Evolutionary conservation across 2,888 invertebrate species (phyloP), one percentile per base, ranked within the genome.

Genomic region (Antheraea yamamai): DNA sequence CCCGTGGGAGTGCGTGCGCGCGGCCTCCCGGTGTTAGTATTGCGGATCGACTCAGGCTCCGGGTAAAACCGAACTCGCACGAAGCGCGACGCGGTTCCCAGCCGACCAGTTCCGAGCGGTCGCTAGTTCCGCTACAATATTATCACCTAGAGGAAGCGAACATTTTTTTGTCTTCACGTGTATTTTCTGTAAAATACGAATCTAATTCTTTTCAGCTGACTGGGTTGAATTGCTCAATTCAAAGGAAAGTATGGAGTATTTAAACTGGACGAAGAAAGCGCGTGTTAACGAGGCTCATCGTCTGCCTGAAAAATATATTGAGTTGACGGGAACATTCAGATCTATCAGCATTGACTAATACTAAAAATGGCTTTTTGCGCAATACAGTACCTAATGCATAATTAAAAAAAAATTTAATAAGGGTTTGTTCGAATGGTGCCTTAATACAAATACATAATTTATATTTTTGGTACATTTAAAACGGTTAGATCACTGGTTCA

Each of bases 241-340:
- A 2, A 68, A 73, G 23, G 61, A 75, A n/a, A 70, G 26, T 51
- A 23, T 61, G 47, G 61, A 61, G 39, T 74, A 73, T 30, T 39
- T 76, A 12, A 68, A 58, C 16, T 74, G 66, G 30, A 73, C 55
- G 66, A 64, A 70, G 30, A 52, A 74, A 70, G 74, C 76, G 2
- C 26, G 68, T 12, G 74, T 76, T 30, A 70, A 73, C 30, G 74
- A 76, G 52, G 20, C 47, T 4, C 74, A 74, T n/a, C 71, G 71
- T 55, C 26, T 72, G 51, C 71, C 55, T 7, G 74, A 76, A 18
- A 35, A 30, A 72, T 75, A 73, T 30, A 73, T 52, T 39, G 72
- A 76, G 23, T 47, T 61, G 74, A 74, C 77, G 74, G 73, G 75
- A 30, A 73, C 75, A 23, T 75, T 75, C 18, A 73, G 76, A 30